These are phyloP conservation scores for Meiosimyza decipiens DNA, from an alignment of 2,888 invertebrate species.

Conservation along the genomic window DNA sequence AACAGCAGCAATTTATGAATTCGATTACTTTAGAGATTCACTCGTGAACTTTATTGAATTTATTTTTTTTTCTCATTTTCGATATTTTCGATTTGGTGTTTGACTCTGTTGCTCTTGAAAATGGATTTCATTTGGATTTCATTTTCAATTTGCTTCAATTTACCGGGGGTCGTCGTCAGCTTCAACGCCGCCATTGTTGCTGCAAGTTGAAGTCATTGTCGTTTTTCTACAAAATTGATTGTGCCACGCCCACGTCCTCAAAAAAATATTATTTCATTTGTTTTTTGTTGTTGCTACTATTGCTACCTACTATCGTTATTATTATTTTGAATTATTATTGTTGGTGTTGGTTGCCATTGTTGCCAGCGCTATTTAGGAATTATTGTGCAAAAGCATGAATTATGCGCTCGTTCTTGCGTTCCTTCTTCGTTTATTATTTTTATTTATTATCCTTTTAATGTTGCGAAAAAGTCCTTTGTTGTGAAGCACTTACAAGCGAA, in stretches of 20 bases:
- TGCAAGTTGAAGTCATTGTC: too few relatives aligned
- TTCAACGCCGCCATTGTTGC: not conserved
- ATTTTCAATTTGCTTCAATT: not conserved
- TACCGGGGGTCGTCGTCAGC: not conserved
- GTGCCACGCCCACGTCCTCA: too few relatives aligned
- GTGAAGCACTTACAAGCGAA: too few relatives aligned
- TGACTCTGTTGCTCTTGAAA: too few relatives aligned
- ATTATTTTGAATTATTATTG: slow-evolving; percentile 7
- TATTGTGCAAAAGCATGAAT: not conserved
- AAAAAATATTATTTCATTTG: too few relatives aligned
- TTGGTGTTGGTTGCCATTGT: not conserved
- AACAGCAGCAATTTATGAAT: slow-evolving; percentile 18
- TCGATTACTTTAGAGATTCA: slow-evolving; percentile 19
- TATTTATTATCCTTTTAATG: too few relatives aligned
- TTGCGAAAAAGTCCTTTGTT: too few relatives aligned
- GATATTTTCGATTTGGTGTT: not conserved
- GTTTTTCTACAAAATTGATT: too few relatives aligned
- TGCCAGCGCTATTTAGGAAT: not conserved
- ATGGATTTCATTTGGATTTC: too few relatives aligned
- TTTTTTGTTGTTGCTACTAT: not conserved
- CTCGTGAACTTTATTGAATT: slow-evolving; percentile 19
- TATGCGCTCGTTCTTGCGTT: too few relatives aligned
- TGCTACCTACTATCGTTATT: not conserved
- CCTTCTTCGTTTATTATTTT: too few relatives aligned
- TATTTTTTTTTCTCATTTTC: not conserved